Evolutionary conservation across 2,888 invertebrate genomes (phyloP), one percentile per base, ranked within the genome.

Genomic region (Chrysotoxum bicinctum): DNA sequence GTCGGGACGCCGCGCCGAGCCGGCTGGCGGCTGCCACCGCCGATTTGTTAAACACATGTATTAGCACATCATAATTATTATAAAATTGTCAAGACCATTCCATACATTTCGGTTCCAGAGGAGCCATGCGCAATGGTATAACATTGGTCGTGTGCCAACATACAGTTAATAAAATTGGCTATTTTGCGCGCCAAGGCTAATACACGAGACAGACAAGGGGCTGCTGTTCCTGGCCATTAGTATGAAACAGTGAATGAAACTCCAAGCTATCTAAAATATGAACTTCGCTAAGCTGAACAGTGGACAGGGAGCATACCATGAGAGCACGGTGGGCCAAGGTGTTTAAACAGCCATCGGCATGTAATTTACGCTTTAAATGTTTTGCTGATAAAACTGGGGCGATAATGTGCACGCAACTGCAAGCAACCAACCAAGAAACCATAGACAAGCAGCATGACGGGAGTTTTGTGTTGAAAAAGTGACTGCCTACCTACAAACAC

Each of bases 31-130:
- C 30, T 1, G 10, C 30, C 10, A 19, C 56, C 32, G 3, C 12
- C 58, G 37, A 84, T 80, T 79, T 84, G 79, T 80, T 66, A 60
- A 84, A 84, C 83, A 84, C 70, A 74, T 80, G 79, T 74, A 80
- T 84, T 84, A 84, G 74, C 83, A 84, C 83, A 54, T 80, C 74
- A 84, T 84, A 84, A 84, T 84, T 84, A 84, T 75, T 80, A 80
- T 75, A 80, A 74, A 80, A 80, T 62, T 43, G 14, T 21, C 35
- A 58, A 37, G 58, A 2, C 19, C 35, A 35, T 0, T 19, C 5
- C 21, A 30, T 21, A 37, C 14, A 37, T 37, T 58, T 32, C 14
- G 23, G 12, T 35, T 35, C 56, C 35, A 35, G 14, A 56, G 35
- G 16, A 58, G 35, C 58, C 35, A 37, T 37, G 37, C 35, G 37